These are phyloP conservation scores for Xestia c-nigrum DNA, from an alignment of 2,888 invertebrate genomes.

Conservation along the genomic window DNA sequence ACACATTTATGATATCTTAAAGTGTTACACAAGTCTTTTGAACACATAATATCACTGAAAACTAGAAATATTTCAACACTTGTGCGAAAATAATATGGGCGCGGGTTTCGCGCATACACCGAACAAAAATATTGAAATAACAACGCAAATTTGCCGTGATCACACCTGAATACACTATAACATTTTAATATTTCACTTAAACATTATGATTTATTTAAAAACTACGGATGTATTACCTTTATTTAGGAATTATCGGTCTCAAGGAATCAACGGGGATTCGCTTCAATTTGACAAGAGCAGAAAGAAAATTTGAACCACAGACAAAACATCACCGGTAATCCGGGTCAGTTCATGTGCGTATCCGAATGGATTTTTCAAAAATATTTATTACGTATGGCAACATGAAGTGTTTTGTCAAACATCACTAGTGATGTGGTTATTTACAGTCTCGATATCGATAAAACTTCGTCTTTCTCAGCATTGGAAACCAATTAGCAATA, in stretches of 20 bases:
- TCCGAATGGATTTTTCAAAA: slow-evolving; percentile 25
- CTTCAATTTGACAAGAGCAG: slow-evolving; percentile 68
- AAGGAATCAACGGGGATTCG: slow-evolving; percentile 63
- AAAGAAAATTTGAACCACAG: slow-evolving; percentile 45
- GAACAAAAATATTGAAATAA: slow-evolving; percentile 59
- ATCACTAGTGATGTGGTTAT: background rate
- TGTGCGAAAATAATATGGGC: slow-evolving; percentile 53
- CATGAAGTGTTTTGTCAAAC: slow-evolving; percentile 15
- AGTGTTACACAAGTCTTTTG: background rate
- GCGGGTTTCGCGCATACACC: slow-evolving; percentile 54
- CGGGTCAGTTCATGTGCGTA: slow-evolving; percentile 11
- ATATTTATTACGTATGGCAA: slow-evolving; percentile 29
- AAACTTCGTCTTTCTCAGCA: rapidly evolving
- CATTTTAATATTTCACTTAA: slow-evolving; percentile 44
- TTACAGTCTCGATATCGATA: background rate
- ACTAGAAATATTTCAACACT: slow-evolving; percentile 43
- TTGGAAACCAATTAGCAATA: background rate
- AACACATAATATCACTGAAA: slow-evolving; percentile 40
- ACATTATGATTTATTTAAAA: slow-evolving; percentile 71
- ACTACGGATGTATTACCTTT: slow-evolving; percentile 79
- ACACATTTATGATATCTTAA: slow-evolving; percentile 10
- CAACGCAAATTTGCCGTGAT: slow-evolving; percentile 34
- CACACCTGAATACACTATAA: slow-evolving; percentile 38
- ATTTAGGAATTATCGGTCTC: slow-evolving; percentile 60
- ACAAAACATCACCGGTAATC: slow-evolving; percentile 27